Evolutionary conservation across 2,113 vertebrate genomes (phyloP).

Genomic region (Calypte anna): DNA sequence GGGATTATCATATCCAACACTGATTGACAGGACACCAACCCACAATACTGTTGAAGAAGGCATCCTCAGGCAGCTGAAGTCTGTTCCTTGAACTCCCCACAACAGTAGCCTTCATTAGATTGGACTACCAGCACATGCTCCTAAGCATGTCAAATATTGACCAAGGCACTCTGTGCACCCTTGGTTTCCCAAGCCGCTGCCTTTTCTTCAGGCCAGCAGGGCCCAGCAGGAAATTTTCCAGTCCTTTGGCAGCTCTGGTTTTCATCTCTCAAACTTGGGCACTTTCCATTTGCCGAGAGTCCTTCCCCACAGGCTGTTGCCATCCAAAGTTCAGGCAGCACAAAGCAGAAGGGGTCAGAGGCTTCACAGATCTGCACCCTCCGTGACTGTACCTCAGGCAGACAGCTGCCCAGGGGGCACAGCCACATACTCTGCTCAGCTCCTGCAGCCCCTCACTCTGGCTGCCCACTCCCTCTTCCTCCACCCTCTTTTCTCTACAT

Average conservation of each 20-base stretch:
- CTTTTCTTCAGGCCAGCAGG: not conserved
- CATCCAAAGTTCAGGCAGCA: not conserved
- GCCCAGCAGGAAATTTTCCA: not conserved
- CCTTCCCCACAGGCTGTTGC: not conserved
- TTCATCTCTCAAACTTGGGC: not conserved
- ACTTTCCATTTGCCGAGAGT: not conserved
- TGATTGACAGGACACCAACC: not conserved
- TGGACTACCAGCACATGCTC: not conserved
- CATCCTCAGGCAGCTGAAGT: not conserved
- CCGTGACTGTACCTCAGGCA: not conserved
- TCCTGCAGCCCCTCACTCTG: not conserved
- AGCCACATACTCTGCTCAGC: not conserved
- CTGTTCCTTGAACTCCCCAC: not conserved
- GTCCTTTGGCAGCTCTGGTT: not conserved
- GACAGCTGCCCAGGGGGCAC: accelerated
- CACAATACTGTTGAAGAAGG: not conserved
- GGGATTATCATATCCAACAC: not conserved
- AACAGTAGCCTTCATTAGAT: not conserved
- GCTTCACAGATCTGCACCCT: not conserved
- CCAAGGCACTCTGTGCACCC: not conserved
- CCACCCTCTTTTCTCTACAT: not conserved
- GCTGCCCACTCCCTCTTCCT: not conserved
- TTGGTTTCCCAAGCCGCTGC: not conserved
- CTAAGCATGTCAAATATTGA: not conserved
- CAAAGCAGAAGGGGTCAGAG: not conserved